Base-by-base conservation (phyloP, 2,797 vertebrate genomes). In the Jordanella pulchra region DNA sequence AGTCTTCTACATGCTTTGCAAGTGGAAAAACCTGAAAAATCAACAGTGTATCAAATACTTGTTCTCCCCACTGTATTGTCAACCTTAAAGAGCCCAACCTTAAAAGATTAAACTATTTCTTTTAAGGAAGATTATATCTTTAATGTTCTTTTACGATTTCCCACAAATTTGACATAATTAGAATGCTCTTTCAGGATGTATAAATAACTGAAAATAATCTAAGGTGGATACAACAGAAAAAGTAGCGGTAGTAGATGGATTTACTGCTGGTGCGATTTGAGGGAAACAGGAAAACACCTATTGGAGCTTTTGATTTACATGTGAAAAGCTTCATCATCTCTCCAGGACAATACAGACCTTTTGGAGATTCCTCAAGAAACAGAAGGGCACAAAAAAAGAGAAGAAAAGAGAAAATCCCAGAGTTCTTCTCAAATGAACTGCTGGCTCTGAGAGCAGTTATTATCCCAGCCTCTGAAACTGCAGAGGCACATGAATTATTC, bases 401-500 rank as follows among this genome's bases (percentile, higher is more conserved):
- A 30, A 70, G 60, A 75, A 68, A 81, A 70, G 69, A 77, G 60
- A 54, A 86, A 86, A 88, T 87, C 80, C 81, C 81, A 68, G 78
- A 89, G 85, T 88, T 93, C 77, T 87, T 90, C 86, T 84, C 65
- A 89, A 87, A 89, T 89, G 88, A 93, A 91, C 80, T 76, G 77
- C 86, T 87, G 89, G 82, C 87, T 91, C 83, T 91, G 86, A 93
- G 92, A 89, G 82, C 81, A 83, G 84, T 90, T 92, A 89, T 92
- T 94, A 92, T 84, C 85, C 79, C 78, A 74, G 79, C 82, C 84
- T 92, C 84, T 83, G 80, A 90, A 93, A 89, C 87, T 92, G 84
- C 23, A 87, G 30, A 74, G 78, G 85, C 87, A 84, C 84, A 95
- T 94, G 92, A 95, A 94, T 94, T 93, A 95, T 95, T 94, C 94